Conservation (phyloP, 2,888 invertebrate genomes). For the Acanthosoma haemorrhoidale region DNA sequence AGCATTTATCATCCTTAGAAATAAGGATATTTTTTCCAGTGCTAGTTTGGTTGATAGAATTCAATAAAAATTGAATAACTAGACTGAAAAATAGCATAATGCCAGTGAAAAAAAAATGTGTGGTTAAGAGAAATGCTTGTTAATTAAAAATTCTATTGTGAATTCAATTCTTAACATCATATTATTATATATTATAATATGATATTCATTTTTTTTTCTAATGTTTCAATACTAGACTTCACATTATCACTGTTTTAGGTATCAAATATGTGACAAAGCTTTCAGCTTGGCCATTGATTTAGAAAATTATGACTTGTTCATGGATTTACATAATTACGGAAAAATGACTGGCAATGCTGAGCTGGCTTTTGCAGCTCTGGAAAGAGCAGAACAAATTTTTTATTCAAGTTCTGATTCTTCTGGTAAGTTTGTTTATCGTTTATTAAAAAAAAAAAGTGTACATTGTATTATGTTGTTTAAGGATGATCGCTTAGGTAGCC, state of each 20-base stretch:
- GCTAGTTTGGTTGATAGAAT: too few relatives aligned
- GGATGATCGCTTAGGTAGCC: too few relatives aligned
- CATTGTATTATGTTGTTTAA: too few relatives aligned
- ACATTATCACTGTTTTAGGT: constrained; percentile 52
- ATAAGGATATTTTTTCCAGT: too few relatives aligned
- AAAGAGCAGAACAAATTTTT: constrained; percentile 54
- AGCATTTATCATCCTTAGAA: too few relatives aligned
- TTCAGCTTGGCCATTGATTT: constrained; percentile 80
- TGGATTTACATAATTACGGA: constrained; percentile 75
- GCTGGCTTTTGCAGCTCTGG: constrained; percentile 64
- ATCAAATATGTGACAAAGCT: constrained; percentile 71
- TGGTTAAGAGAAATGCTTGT: too few relatives aligned
- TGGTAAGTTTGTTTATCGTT: constrained; percentile 28
- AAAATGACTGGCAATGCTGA: constrained; percentile 55
- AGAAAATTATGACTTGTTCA: constrained; percentile 78
- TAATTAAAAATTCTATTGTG: too few relatives aligned
- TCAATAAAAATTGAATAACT: too few relatives aligned
- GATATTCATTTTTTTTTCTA: neutral
- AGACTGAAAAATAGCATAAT: too few relatives aligned
- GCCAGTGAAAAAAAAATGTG: too few relatives aligned
- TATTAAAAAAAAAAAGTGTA: too few relatives aligned
- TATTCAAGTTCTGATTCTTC: constrained; percentile 39
- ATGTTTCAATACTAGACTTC: constrained; percentile 23
- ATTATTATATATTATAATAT: neutral
- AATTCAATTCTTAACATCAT: too few relatives aligned